A percentile compares a stretch with the other conserved stretches of the same genome.
These are phyloP conservation scores for Knipowitschia caucasica DNA, from an alignment of 2,797 vertebrate genomes.

Conservation along the genomic window DNA sequence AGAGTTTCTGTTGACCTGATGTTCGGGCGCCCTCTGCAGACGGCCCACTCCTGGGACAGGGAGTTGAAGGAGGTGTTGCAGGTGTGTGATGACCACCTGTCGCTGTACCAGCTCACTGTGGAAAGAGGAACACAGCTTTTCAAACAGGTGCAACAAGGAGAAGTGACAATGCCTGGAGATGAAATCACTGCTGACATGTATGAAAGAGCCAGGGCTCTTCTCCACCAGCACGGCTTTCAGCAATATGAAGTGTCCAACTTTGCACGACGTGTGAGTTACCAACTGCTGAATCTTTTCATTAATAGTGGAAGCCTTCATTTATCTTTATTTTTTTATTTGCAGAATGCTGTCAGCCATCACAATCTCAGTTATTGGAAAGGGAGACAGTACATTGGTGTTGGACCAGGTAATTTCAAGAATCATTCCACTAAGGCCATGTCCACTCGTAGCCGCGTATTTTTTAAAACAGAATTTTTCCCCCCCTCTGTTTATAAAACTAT, in stretches of 20 bases:
- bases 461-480: too few relatives aligned
- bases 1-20: conserved; percentile 87
- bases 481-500: too few relatives aligned
- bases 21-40: conserved; percentile 86
- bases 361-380: conserved; percentile 89
- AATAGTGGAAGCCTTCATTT: not conserved
- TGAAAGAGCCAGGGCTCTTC: conserved; percentile 61
- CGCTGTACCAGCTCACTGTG: conserved; percentile 90
- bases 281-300: not conserved
- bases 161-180: conserved; percentile 60
- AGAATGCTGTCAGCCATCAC: conserved; percentile 87
- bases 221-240: conserved; percentile 75
- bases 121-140: conserved; percentile 88
- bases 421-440: too few relatives aligned
- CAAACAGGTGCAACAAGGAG: conserved; percentile 69
- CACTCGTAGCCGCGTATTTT: too few relatives aligned
- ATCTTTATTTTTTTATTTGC: not conserved
- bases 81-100: conserved; percentile 80
- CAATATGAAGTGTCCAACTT: conserved; percentile 98
- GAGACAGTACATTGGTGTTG: conserved; percentile 87
- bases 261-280: conserved; percentile 80
- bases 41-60: conserved; percentile 69
- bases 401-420: conserved; percentile 78
- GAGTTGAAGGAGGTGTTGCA: conserved; percentile 74
- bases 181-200: conserved; percentile 86